Percentiles rank a stretch among this genome's conserved stretches.
phyloP scores from a whole-genome alignment of 2,113 vertebrate species.

The Mohoua ochrocephala region DNA sequence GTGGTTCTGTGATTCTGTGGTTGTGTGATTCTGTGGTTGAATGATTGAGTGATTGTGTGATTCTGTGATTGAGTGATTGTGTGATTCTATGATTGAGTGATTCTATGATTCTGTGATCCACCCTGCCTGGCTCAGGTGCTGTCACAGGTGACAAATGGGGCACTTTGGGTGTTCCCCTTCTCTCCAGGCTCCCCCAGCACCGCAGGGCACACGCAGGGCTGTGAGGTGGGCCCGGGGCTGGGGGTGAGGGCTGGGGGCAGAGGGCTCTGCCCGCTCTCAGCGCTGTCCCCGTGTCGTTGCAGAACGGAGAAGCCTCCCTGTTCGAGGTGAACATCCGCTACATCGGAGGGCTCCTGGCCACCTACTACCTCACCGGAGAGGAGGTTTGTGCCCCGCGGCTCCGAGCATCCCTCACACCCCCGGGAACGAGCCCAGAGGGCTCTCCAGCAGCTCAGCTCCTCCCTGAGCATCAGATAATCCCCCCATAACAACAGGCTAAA shows the following conservation, averaged over 20 bases:
- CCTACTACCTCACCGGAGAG: constrained; percentile 89
- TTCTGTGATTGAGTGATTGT: too few species aligned
- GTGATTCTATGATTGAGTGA: not conserved
- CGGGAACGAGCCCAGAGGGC: not conserved
- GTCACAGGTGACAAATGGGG: not conserved
- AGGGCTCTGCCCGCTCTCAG: not conserved
- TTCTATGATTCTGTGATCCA: not conserved
- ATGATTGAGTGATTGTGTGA: too few species aligned
- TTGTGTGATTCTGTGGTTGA: not conserved
- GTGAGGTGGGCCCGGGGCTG: not conserved
- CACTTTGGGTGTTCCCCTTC: not conserved
- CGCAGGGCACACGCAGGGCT: not conserved
- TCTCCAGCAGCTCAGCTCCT: not conserved
- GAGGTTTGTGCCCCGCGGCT: constrained; percentile 76
- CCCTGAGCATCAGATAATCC: not conserved
- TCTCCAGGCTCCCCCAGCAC: not conserved
- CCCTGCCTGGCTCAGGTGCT: not conserved
- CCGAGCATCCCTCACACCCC: not conserved
- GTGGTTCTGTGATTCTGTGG: not conserved
- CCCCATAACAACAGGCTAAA: not conserved
- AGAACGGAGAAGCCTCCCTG: constrained; percentile 95
- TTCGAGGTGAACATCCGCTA: constrained; percentile 99
- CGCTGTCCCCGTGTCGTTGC: not conserved
- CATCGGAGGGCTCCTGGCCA: constrained; percentile 87
- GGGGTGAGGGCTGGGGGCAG: not conserved